A percentile compares a stretch with the other conserved stretches of the same genome.
Conservation (phyloP, 2,113 vertebrate species). For the Barnardius zonarius region DNA sequence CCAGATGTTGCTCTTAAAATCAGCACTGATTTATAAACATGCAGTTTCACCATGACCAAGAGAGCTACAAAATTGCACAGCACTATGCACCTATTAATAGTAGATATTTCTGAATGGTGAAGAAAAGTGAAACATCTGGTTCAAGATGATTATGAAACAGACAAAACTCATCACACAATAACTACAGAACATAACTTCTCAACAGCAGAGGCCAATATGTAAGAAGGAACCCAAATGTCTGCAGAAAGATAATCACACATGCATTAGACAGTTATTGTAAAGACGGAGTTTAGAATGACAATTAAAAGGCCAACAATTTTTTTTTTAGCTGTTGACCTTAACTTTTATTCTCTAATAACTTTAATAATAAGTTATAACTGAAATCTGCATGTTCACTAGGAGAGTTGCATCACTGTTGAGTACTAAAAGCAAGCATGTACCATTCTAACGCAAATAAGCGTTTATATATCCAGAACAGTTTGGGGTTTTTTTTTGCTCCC, state of each 20-base stretch:
- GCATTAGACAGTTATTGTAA: background rate
- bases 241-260: background rate
- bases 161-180: background rate
- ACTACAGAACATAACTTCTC: background rate
- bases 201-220: background rate
- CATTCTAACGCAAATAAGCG: background rate
- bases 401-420: background rate
- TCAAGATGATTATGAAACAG: constrained; percentile 19
- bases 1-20: constrained; percentile 56
- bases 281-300: background rate
- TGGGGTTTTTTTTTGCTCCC: background rate
- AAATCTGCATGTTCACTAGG: background rate
- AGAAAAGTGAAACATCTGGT: constrained; percentile 51
- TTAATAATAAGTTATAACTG: too few relatives aligned
- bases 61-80: background rate
- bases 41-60: constrained; percentile 3
- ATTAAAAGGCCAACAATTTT: background rate
- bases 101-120: background rate
- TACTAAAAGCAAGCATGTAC: background rate
- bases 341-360: background rate
- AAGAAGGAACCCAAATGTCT: background rate
- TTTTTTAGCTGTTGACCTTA: background rate
- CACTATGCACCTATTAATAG: constrained; percentile 17
- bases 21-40: constrained; percentile 22
- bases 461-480: background rate